A percentile compares a stretch with the other conserved stretches of the same genome.
These are phyloP conservation scores for Numenius arquata DNA, from an alignment of 2,113 vertebrate species.

Conservation along the genomic window DNA sequence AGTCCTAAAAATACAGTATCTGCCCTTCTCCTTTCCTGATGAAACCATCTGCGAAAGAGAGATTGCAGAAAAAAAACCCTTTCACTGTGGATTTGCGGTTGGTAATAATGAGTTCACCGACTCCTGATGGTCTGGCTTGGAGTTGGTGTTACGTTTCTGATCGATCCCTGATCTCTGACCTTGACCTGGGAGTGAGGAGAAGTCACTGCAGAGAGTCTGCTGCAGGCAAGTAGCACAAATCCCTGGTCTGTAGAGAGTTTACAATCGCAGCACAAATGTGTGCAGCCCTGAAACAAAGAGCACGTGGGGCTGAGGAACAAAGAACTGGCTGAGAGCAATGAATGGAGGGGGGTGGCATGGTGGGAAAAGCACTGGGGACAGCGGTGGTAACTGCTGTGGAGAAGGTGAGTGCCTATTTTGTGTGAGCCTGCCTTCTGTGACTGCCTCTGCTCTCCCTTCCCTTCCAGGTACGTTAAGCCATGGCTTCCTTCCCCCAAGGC, in stretches of 20 bases:
- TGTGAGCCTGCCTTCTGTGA: neutral
- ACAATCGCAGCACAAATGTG: accelerated
- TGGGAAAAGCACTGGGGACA: neutral
- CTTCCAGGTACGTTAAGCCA: neutral
- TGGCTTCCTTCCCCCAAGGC: neutral
- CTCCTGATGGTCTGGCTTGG: neutral
- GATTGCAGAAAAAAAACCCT: neutral
- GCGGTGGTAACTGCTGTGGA: neutral
- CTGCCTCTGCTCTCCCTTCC: neutral
- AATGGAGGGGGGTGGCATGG: neutral
- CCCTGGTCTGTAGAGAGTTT: neutral
- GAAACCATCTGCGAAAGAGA: neutral
- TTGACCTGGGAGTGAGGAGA: neutral
- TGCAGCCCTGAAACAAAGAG: neutral
- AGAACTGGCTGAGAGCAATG: neutral
- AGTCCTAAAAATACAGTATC: slow-evolving; percentile 38
- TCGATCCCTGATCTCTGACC: neutral
- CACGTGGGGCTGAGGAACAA: slow-evolving; percentile 16
- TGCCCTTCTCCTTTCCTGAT: slow-evolving; percentile 21
- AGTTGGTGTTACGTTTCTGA: neutral
- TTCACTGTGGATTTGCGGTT: neutral
- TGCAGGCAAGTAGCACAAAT: neutral
- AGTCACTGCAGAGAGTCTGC: neutral
- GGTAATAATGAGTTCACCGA: neutral
- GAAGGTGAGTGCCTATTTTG: neutral